Percentiles rank a stretch among this genome's conserved stretches.
Evolutionary conservation across 2,888 invertebrate species (phyloP).

Genomic region (Helobdella robusta): DNA sequence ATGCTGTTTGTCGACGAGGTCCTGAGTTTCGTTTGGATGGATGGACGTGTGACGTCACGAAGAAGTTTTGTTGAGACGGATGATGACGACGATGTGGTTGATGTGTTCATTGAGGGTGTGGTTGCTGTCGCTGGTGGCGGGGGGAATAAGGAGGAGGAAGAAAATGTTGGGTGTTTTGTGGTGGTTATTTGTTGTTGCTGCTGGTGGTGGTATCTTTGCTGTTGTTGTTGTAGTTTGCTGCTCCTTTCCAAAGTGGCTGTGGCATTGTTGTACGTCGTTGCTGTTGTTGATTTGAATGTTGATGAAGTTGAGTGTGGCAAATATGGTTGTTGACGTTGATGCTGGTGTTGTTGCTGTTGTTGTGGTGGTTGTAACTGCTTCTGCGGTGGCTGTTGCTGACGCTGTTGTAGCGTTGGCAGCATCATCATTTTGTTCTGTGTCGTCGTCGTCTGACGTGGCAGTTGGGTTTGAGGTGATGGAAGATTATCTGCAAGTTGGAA

Average conservation of each 20-base stretch:
- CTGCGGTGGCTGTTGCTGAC: constrained; percentile 6
- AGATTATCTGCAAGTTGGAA: no score
- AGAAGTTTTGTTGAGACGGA: background rate
- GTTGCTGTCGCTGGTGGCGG: background rate
- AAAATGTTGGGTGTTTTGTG: no score
- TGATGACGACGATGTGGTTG: background rate
- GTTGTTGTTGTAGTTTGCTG: no score
- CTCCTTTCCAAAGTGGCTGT: constrained; percentile 5
- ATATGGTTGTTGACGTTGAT: background rate
- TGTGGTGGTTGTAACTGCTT: background rate
- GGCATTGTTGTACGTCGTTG: background rate
- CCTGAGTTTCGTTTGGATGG: background rate
- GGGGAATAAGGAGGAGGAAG: no score
- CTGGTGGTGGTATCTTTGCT: no score
- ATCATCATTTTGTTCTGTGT: no score
- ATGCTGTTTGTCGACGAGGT: constrained; percentile 10
- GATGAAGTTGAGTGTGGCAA: no score
- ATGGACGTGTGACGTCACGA: background rate
- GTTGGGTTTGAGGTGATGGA: constrained; percentile 10
- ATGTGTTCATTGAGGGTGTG: background rate
- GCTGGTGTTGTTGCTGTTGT: background rate
- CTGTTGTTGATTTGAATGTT: background rate
- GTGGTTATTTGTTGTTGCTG: no score
- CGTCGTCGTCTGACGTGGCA: no score
- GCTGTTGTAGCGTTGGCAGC: background rate